Evolutionary conservation across 2,888 invertebrate species (phyloP).

Genomic region (Crioceris asparagi): DNA sequence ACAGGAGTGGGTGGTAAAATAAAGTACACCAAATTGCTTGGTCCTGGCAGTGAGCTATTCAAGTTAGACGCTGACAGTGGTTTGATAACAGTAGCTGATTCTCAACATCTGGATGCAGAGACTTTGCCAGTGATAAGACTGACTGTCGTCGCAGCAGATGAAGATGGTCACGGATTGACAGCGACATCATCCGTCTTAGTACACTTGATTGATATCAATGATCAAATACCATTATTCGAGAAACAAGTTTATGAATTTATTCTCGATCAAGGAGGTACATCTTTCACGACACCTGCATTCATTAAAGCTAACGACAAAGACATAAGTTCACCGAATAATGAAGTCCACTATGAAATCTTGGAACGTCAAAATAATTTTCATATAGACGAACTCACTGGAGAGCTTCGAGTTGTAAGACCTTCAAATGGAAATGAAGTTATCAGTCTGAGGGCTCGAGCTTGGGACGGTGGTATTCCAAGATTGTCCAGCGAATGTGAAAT

Average conservation of each 20-base stretch:
- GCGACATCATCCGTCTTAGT: slow-evolving; percentile 64
- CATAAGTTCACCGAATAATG: slow-evolving; percentile 74
- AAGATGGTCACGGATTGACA: slow-evolving; percentile 68
- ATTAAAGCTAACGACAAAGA: slow-evolving; percentile 78
- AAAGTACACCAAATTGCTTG: slow-evolving; percentile 22
- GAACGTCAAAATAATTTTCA: slow-evolving; percentile 62
- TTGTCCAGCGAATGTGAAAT: slow-evolving; percentile 61
- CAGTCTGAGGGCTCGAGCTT: slow-evolving; percentile 59
- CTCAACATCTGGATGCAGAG: slow-evolving; percentile 75
- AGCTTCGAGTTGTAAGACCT: slow-evolving; percentile 46
- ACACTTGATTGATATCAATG: slow-evolving; percentile 51
- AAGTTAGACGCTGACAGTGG: slow-evolving; percentile 69
- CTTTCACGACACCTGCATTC: slow-evolving; percentile 59
- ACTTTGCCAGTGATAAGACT: slow-evolving; percentile 64
- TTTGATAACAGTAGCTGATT: slow-evolving; percentile 65
- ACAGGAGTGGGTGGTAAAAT: slow-evolving; percentile 61
- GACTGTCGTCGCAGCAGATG: slow-evolving; percentile 79
- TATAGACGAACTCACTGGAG: slow-evolving; percentile 63
- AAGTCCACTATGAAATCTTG: slow-evolving; percentile 72
- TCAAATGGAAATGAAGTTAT: not conserved
- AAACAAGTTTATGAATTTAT: slow-evolving; percentile 71
- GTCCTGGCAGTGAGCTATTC: slow-evolving; percentile 64
- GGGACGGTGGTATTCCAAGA: slow-evolving; percentile 76
- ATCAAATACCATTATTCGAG: slow-evolving; percentile 62
- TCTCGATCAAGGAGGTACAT: slow-evolving; percentile 58